Percentiles rank a stretch among this genome's conserved stretches.
Conservation (phyloP, 2,797 vertebrate species). For the Phataginus tricuspis region DNA sequence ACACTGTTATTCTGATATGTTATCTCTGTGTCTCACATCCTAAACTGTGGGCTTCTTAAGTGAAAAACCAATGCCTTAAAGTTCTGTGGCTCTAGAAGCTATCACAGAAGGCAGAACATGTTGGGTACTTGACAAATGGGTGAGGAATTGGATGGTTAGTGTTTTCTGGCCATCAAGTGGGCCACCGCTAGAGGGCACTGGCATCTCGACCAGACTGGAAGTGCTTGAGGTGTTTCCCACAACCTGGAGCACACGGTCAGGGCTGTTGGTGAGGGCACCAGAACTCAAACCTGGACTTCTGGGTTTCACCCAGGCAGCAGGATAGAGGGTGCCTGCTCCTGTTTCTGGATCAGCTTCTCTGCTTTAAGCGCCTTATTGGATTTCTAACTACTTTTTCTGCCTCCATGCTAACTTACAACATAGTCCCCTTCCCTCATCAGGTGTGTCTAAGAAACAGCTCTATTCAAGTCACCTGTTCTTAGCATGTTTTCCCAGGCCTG, state of each 20-base stretch:
- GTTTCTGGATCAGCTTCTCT: neutral
- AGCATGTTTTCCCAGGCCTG: neutral
- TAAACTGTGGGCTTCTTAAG: neutral
- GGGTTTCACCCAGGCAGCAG: neutral
- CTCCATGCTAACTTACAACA: neutral
- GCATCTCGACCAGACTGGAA: neutral
- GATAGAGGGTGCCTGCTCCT: neutral
- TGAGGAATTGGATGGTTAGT: neutral
- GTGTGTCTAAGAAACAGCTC: neutral
- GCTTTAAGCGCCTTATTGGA: neutral
- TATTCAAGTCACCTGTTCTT: neutral
- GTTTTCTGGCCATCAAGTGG: neutral
- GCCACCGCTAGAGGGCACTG: constrained; percentile 50
- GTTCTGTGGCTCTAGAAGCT: neutral
- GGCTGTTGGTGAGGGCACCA: neutral
- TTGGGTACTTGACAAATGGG: neutral
- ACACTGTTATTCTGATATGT: neutral
- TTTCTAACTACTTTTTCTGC: neutral
- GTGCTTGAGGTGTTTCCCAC: neutral
- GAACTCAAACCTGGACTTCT: neutral
- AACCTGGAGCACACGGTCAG: neutral
- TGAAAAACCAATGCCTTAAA: neutral
- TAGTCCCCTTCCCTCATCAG: neutral
- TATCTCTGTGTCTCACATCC: neutral
- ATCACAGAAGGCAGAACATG: neutral